Evolutionary conservation across 2,113 vertebrate genomes (phyloP), one percentile per base, ranked within the genome.

Genomic region (Eolophus roseicapilla): DNA sequence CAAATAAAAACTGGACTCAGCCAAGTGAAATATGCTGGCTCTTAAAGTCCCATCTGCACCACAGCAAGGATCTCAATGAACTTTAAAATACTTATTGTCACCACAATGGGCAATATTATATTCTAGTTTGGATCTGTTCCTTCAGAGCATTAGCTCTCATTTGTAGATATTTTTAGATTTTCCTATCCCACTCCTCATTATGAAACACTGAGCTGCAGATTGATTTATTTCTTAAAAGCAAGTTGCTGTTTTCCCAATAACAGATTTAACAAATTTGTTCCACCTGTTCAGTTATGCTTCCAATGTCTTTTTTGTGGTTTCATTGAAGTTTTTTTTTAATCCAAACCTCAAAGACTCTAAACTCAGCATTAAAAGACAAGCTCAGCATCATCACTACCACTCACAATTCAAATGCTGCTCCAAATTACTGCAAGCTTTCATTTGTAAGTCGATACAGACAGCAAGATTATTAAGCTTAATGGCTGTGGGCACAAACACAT

Each of bases 231-330:
- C 95, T 97, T 95, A 96, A 97, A 95, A 98, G 96, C 92, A 82
- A 96, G 87, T 97, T 97, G 97, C 94, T 97, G 91, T 97, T 97
- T 97, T 94, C 93, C 85, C 92, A 95, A 96, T 89, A 98, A 97
- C 94, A 98, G 96, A 96, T 93, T 98, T 96, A 98, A 98, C 90
- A 97, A 95, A 97, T 98, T 97, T 97, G 95, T 97, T 97, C 88
- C 91, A 97, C 96, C 91, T 97, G 95, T 82, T 98, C 94, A 96
- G 77, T 97, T 97, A 97, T 96, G 90, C 74, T 77, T 88, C 91
- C 53, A 46, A 94, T 96, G 95, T 57, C 93, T 98, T 98, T 98
- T 96, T 96, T 98, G 93, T 96, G 96, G 95, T 97, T 97, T 97
- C 96, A 96, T 68, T 97, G 90, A 97, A 95, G 87, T 96, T 96